A percentile compares a stretch with the other conserved stretches of the same genome.
These are phyloP conservation scores for Leuciscus idus DNA, from an alignment of 2,113 vertebrate species.

Conservation along the genomic window DNA sequence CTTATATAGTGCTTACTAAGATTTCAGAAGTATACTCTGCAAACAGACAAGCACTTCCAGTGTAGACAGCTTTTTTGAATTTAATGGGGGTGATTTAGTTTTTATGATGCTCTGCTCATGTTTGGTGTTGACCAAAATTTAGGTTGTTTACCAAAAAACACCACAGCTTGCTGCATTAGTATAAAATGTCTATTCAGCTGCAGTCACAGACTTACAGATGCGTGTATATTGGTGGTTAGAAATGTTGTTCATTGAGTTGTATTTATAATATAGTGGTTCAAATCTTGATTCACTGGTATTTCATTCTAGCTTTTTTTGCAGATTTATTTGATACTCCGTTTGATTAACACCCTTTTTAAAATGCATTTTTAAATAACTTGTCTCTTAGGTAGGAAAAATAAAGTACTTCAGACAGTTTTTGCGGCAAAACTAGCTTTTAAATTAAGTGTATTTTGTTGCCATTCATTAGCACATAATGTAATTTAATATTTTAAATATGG, in stretches of 20 bases:
- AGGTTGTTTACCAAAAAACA: neutral
- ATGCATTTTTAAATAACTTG: too few species aligned
- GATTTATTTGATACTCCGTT: too few species aligned
- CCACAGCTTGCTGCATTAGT: neutral
- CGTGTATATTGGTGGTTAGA: neutral
- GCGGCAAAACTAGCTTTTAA: neutral
- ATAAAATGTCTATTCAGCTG: neutral
- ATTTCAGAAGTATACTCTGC: neutral
- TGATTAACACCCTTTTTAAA: too few species aligned
- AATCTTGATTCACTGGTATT: too few species aligned
- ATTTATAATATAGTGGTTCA: neutral
- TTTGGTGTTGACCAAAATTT: neutral
- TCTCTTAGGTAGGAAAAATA: neutral
- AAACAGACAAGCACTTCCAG: neutral
- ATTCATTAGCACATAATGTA: neutral
- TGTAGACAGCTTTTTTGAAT: neutral
- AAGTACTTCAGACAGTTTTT: neutral
- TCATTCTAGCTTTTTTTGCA: too few species aligned
- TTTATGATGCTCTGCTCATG: neutral
- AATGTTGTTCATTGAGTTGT: neutral
- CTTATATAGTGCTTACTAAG: neutral
- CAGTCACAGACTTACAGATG: neutral
- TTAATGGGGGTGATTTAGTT: neutral
- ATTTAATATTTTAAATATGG: neutral
- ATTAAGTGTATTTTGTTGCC: neutral